Conservation (phyloP, 2,888 invertebrate species). For the Agrotis clavis region DNA sequence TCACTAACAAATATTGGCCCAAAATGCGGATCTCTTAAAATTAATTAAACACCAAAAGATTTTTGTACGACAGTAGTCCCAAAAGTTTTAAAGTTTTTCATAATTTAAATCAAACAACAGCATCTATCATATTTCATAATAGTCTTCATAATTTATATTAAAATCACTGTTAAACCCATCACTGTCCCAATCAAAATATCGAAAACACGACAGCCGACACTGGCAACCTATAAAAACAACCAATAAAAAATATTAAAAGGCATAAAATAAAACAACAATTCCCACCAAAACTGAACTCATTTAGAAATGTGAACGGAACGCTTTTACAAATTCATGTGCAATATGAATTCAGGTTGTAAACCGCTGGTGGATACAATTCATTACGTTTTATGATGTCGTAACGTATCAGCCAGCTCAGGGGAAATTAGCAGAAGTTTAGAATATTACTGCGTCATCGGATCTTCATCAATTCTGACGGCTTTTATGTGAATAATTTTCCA, state of each 20-base stretch:
- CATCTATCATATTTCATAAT: neutral
- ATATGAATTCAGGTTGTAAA: slow-evolving; percentile 73
- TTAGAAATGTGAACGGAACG: slow-evolving; percentile 37
- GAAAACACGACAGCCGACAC: slow-evolving; percentile 2
- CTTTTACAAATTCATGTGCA: slow-evolving; percentile 66
- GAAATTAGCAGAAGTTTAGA: slow-evolving; percentile 80
- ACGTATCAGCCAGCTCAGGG: slow-evolving; percentile 78
- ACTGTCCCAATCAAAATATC: neutral
- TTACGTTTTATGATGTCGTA: slow-evolving; percentile 78
- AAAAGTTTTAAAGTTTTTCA: neutral
- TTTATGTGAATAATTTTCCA: slow-evolving; percentile 41
- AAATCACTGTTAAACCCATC: neutral
- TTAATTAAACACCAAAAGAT: neutral
- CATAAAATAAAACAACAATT: slow-evolving; percentile 3
- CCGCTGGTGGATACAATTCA: slow-evolving; percentile 65
- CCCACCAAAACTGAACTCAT: slow-evolving; percentile 20
- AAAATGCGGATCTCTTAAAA: neutral
- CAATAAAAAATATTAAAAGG: slow-evolving; percentile 26
- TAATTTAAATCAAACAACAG: neutral
- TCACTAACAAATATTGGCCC: neutral
- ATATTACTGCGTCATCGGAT: slow-evolving; percentile 67
- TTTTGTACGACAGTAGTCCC: neutral
- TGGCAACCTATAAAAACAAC: neutral
- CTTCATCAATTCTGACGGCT: slow-evolving; percentile 45
- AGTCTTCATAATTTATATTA: neutral